Base-by-base conservation (phyloP, 1,140 invertebrate genomes). In the Drosophila setifemur region DNA sequence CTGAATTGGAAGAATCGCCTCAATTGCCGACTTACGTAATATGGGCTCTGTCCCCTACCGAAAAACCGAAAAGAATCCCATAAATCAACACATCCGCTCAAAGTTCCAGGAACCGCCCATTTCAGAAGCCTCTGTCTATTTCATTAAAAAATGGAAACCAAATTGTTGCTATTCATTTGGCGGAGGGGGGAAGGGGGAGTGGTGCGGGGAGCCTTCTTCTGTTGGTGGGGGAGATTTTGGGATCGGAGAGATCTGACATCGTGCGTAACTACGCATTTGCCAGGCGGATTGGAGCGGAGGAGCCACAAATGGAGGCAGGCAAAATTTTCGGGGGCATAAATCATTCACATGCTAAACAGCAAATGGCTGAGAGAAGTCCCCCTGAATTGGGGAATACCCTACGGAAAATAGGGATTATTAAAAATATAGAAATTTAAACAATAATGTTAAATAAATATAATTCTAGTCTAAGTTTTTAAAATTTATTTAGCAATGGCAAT, bases 11-110 rank as follows among this genome's bases (percentile, higher is more conserved):
- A 71, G 69, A 83, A 71, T 77, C 69, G 68, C 49, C 48, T 83
- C 50, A 82, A 82, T 83, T 77, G 73, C 50, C 28, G 11, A 73
- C 61, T 83, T 83, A 78, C 70, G 79, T 83, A 83, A 83, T 74
- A n/a, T n/a, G n/a, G n/a, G 42, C 39, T 16, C 11, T 43, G 14
- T 37, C 9, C 47, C 33, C 1, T 16, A 19, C 25, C 23, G 26
- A 28, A 45, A 35, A 73, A 37, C 45, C 28, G 33, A 74, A 42
- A 49, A 33, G 33, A 63, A 58, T 73, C 43, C 61, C 81, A 83
- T 83, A 83, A 85, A 85, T 83, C 79, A 83, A 83, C 79, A 85
- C 79, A 83, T 83, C 79, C 79, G 79, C 81, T 85, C 39, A 47
- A n/a, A 85, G 63, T 83, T 85, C 79, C 58, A 85, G 79, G 79